A percentile compares a stretch with the other conserved stretches of the same genome.
Conservation (phyloP, 2,113 vertebrate genomes). For the Xenopus laevis region DNA sequence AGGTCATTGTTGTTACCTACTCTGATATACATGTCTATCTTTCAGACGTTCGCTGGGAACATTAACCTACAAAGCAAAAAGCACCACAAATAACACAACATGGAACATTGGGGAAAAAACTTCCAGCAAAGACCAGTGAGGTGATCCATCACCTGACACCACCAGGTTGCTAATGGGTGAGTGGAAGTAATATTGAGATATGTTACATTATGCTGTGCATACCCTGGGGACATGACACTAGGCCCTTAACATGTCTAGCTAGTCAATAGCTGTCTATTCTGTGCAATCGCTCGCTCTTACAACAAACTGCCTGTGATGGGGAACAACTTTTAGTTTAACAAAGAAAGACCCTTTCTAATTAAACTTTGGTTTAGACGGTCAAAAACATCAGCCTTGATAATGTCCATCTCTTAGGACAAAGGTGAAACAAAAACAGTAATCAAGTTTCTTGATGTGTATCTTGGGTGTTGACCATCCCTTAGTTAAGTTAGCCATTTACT, state of each 20-base stretch:
- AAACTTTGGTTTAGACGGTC: too few relatives aligned
- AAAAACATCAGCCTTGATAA: too few relatives aligned
- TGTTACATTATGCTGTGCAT: constrained; percentile 5
- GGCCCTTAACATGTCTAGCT: background rate
- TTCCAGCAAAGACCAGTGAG: background rate
- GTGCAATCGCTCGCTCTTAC: background rate
- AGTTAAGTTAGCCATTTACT: too few relatives aligned
- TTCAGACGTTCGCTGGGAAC: background rate
- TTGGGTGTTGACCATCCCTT: too few relatives aligned
- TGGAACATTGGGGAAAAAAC: background rate
- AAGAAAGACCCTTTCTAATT: too few relatives aligned
- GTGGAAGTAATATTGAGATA: constrained; percentile 12
- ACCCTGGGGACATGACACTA: constrained; percentile 2
- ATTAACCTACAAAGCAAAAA: too few relatives aligned
- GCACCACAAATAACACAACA: background rate
- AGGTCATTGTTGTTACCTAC: too few relatives aligned
- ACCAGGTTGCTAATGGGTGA: constrained; percentile 3
- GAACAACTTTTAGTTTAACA: background rate
- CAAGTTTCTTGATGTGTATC: too few relatives aligned
- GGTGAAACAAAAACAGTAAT: too few relatives aligned
- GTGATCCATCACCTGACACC: constrained; percentile 13
- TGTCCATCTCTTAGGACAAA: too few relatives aligned
- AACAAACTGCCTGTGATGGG: background rate
- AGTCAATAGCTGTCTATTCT: background rate
- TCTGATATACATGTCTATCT: background rate